Evolutionary conservation across 2,888 invertebrate species (phyloP).

Genomic region (Drosophila mettleri): DNA sequence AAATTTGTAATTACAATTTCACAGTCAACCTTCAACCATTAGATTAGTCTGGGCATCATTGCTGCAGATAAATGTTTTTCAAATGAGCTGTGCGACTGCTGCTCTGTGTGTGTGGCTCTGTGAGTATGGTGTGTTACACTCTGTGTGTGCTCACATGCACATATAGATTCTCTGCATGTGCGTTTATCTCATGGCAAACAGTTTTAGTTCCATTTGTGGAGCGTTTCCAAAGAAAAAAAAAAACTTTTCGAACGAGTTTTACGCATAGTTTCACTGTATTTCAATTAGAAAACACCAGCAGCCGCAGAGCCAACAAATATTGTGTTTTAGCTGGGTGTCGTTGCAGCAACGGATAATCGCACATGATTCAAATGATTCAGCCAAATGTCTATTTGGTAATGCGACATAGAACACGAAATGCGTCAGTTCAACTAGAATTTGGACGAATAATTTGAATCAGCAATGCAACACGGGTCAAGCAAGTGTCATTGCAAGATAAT

Average conservation of each 20-base stretch:
- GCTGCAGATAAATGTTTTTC: slow-evolving; percentile 8
- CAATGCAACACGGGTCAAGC: neutral
- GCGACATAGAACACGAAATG: neutral
- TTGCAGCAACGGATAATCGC: slow-evolving; percentile 8
- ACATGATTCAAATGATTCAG: slow-evolving; percentile 1
- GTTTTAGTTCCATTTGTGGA: slow-evolving; percentile 46
- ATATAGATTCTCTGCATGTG: neutral
- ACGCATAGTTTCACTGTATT: slow-evolving; percentile 63
- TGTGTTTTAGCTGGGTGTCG: neutral
- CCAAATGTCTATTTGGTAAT: slow-evolving; percentile 3
- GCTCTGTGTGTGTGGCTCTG: neutral
- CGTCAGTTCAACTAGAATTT: slow-evolving; percentile 3
- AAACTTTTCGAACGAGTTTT: slow-evolving; percentile 56
- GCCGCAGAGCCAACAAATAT: slow-evolving; percentile 11
- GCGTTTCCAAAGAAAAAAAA: neutral
- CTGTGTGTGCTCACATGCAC: neutral
- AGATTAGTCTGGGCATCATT: slow-evolving; percentile 20
- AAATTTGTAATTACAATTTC: neutral
- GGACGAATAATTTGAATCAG: neutral
- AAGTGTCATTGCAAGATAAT: too few relatives aligned
- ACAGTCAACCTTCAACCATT: slow-evolving; percentile 11
- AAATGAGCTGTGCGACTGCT: slow-evolving; percentile 30
- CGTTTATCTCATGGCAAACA: slow-evolving; percentile 31
- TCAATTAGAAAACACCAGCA: slow-evolving; percentile 57
- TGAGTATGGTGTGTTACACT: too few relatives aligned